Conservation (phyloP, 2,888 invertebrate species). For the Hydropsyche betteni region DNA sequence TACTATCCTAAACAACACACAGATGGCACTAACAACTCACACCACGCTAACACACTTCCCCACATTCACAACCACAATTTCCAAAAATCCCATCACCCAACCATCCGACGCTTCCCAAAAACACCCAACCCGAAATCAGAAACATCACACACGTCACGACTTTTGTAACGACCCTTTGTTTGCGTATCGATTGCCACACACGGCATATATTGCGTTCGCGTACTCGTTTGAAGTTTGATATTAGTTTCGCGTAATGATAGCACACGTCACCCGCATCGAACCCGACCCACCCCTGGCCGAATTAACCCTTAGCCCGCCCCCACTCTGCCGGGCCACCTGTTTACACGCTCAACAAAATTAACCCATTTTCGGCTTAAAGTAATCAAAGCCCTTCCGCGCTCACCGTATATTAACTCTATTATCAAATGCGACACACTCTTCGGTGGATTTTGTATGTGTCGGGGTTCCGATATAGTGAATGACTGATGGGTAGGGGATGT, state of each 20-base stretch:
- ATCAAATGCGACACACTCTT: constrained; percentile 16
- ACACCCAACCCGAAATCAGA: no score
- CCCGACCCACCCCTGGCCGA: not conserved
- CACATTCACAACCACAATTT: no score
- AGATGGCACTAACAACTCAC: no score
- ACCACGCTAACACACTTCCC: no score
- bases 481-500: not conserved
- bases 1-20: no score
- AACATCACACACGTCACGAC: not conserved
- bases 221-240: constrained; percentile 30
- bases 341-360: constrained; percentile 64
- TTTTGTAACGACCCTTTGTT: constrained; percentile 17
- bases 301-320: constrained; percentile 1
- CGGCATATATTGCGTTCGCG: not conserved
- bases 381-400: constrained; percentile 34
- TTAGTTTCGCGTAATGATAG: constrained; percentile 41
- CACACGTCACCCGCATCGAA: not conserved
- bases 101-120: no score
- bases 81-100: no score
- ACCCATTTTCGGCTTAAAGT: constrained; percentile 38
- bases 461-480: not conserved
- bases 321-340: constrained; percentile 62
- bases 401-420: constrained; percentile 30
- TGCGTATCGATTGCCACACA: not conserved
- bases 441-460: not conserved